Evolutionary conservation across 2,888 invertebrate genomes (phyloP).

Genomic region (Drosophila formosana): DNA sequence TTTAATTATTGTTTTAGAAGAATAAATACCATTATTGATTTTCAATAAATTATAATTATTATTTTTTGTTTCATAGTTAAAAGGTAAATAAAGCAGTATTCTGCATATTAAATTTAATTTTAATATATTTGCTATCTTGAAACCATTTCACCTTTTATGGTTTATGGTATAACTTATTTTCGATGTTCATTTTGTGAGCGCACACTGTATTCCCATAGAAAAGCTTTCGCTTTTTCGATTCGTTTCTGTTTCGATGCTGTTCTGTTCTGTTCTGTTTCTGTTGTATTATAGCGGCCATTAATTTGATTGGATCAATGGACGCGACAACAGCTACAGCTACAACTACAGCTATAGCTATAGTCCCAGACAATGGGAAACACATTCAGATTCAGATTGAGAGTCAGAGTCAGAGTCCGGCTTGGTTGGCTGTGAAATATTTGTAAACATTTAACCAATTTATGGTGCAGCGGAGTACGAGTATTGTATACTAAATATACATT

Average conservation of each 20-base stretch:
- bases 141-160: too few relatives aligned
- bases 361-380: constrained; percentile 35
- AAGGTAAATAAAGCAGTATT: too few relatives aligned
- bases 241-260: too few relatives aligned
- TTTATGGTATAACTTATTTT: neutral
- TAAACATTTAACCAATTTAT: constrained; percentile 77
- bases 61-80: too few relatives aligned
- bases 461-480: constrained; percentile 48
- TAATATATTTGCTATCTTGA: too few relatives aligned
- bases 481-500: constrained; percentile 45
- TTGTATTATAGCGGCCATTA: constrained; percentile 69
- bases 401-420: neutral
- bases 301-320: constrained; percentile 77
- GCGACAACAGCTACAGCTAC: constrained; percentile 65
- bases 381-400: constrained; percentile 1
- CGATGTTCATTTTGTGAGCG: constrained; percentile 3
- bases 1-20: too few relatives aligned
- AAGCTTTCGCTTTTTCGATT: constrained; percentile 53
- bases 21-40: too few relatives aligned
- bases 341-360: constrained; percentile 32
- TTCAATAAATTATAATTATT: too few relatives aligned
- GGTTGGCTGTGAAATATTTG: constrained; percentile 68
- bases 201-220: constrained; percentile 62
- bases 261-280: constrained; percentile 47
- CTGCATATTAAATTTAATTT: too few relatives aligned